A percentile compares a stretch with the other conserved stretches of the same genome.
Evolutionary conservation across 1,140 invertebrate genomes (phyloP).

Genomic region (Drosophila burlai): DNA sequence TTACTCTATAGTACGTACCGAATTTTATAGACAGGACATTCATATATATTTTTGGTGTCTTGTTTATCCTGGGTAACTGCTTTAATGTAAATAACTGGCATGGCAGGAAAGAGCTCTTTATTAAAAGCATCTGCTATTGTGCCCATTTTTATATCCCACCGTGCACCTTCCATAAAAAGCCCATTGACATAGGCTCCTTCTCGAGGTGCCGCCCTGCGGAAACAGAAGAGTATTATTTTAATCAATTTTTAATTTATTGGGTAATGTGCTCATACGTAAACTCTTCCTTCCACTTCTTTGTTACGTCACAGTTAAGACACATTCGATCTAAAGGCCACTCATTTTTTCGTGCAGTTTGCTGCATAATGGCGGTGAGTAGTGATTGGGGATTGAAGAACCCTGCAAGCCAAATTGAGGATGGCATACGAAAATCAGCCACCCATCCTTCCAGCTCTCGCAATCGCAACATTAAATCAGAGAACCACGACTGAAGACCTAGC

Average conservation of each 20-base stretch:
- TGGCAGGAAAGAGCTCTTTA: slow-evolving; percentile 95
- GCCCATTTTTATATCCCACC: slow-evolving; percentile 93
- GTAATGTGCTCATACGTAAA: slow-evolving; percentile 87
- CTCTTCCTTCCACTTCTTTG: slow-evolving; percentile 95
- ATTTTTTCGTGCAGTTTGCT: slow-evolving; percentile 97
- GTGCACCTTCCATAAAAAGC: slow-evolving; percentile 96
- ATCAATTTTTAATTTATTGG: not conserved
- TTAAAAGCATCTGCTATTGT: slow-evolving; percentile 93
- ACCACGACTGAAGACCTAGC: slow-evolving; percentile 93
- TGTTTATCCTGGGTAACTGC: slow-evolving; percentile 95
- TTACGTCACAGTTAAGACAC: slow-evolving; percentile 97
- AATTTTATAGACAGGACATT: slow-evolving; percentile 98
- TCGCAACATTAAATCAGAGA: slow-evolving; percentile 92
- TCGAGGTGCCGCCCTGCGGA: slow-evolving; percentile 89
- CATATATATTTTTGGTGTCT: slow-evolving; percentile 94
- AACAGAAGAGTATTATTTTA: not conserved
- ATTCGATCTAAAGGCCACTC: slow-evolving; percentile 98
- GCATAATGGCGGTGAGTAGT: slow-evolving; percentile 98
- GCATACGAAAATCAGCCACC: slow-evolving; percentile 92
- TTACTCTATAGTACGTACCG: slow-evolving; percentile 85
- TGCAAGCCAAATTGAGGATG: slow-evolving; percentile 95
- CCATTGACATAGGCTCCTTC: slow-evolving; percentile 97
- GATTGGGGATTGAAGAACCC: slow-evolving; percentile 99
- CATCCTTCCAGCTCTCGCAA: slow-evolving; percentile 92
- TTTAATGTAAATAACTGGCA: slow-evolving; percentile 97